Base-by-base conservation (phyloP, 23 tunicate genomes). In the Clavelina lepadiformis region DNA sequence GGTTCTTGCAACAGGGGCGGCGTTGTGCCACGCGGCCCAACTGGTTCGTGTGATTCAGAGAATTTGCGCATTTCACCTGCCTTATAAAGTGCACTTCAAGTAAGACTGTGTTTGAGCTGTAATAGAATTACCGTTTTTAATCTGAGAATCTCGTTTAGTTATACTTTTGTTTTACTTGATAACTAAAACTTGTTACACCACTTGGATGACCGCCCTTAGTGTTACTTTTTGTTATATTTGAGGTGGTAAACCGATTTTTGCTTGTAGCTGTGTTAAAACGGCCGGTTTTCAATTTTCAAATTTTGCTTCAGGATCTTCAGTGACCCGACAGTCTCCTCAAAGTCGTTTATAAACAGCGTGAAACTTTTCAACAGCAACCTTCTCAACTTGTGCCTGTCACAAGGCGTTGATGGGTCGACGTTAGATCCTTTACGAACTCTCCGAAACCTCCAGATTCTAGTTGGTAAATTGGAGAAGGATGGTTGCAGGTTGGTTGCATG, bases 381-480 rank as follows among this genome's bases (percentile, higher is more conserved):
- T 1, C 49, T 78, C 35, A 31, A 57, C 1, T 25, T 78, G 11
- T 78, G 84, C 38, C 45, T 78, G 33, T 58, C 58, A 32, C 84
- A 78, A 68, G 84, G 84, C 13, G 84, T 78, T 2, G 75, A 78
- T 49, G 69, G 75, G 1, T 59, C 46, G 30, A 36, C 75, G 13
- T 29, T 86, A 30, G 75, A 86, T 66, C 95, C 95, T 3, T 32
- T 86, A 25, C 85, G 78, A 46, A 86, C 95, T 27, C 61, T 86
- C 41, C 38, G 80, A 28, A 86, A 86, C 51, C 46, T 86, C 6
- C 80, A 78, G 51, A 78, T 70, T 29, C 47, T 67, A 24, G 58
- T 74, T 8, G 86, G 63, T 33, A 78, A 64, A 63, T 41, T 70
- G 23, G 29, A 27, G 35, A 35, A 38, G 3, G 77, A 78, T 24